These are phyloP conservation scores for Microdon myrmicae DNA, from an alignment of 2,888 invertebrate genomes.

Conservation along the genomic window DNA sequence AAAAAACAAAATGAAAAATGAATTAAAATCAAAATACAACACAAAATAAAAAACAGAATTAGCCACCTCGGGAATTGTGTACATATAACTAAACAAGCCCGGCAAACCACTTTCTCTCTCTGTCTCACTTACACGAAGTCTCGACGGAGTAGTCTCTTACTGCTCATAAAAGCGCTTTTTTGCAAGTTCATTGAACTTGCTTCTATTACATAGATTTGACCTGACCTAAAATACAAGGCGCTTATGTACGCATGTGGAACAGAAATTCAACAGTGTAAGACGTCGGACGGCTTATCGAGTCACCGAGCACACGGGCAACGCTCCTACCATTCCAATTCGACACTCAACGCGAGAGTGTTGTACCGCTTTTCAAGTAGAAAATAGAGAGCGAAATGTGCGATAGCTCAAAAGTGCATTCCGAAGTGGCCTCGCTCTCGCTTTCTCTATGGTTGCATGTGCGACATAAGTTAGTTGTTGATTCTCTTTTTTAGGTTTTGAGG, in stretches of 20 bases:
- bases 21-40: background rate
- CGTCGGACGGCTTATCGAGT: conserved; percentile 30
- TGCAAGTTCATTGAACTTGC: conserved; percentile 64
- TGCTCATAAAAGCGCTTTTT: conserved; percentile 56
- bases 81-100: conserved; percentile 11
- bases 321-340: conserved; percentile 16
- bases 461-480: no score
- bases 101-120: conserved; percentile 53
- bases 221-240: conserved; percentile 65
- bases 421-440: conserved; percentile 45
- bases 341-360: conserved; percentile 24
- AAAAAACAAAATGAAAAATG: conserved; percentile 4
- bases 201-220: conserved; percentile 62
- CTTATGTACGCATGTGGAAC: conserved; percentile 55
- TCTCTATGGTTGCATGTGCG: conserved; percentile 13
- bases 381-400: conserved; percentile 17
- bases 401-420: conserved; percentile 38
- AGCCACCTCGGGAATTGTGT: background rate
- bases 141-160: conserved; percentile 52
- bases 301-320: conserved; percentile 25
- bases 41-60: conserved; percentile 4
- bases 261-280: conserved; percentile 56
- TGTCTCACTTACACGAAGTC: conserved; percentile 34
- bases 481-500: conserved; percentile 38
- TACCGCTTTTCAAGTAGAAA: conserved; percentile 14